Percentiles rank a stretch among this genome's conserved stretches.
Evolutionary conservation across 2,888 invertebrate species (phyloP).

Genomic region (Panorpa germanica): DNA sequence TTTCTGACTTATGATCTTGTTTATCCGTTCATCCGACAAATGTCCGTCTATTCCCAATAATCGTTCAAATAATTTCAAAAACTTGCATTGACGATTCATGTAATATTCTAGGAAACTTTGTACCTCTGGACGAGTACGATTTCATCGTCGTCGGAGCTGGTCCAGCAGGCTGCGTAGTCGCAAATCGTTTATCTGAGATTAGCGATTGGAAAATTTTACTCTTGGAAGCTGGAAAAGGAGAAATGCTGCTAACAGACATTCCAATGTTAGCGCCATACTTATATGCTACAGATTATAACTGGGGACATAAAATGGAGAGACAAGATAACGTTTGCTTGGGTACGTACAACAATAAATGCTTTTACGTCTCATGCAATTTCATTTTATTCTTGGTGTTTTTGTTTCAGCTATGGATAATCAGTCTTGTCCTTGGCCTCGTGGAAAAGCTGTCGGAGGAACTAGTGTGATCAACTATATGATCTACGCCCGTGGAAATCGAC

Average conservation of each 20-base stretch:
- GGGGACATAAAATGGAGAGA: conserved; percentile 37
- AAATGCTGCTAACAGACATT: conserved; percentile 30
- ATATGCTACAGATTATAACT: conserved; percentile 35
- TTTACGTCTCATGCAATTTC: background rate
- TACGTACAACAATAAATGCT: conserved; percentile 10
- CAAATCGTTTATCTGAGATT: conserved; percentile 46
- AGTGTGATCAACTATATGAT: conserved; percentile 16
- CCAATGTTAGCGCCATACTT: conserved; percentile 30
- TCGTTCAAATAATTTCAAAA: too few relatives aligned
- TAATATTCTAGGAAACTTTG: conserved; percentile 18
- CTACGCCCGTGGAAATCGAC: conserved; percentile 16
- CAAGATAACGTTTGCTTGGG: conserved; percentile 31
- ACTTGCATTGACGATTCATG: too few relatives aligned
- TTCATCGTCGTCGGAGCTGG: conserved; percentile 52
- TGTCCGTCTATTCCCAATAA: too few relatives aligned
- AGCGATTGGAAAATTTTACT: conserved; percentile 31
- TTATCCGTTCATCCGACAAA: too few relatives aligned
- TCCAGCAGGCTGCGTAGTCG: conserved; percentile 48
- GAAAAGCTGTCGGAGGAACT: conserved; percentile 13
- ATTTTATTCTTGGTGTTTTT: background rate
- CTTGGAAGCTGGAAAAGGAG: conserved; percentile 24
- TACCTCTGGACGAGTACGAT: conserved; percentile 33
- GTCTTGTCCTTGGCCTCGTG: conserved; percentile 23
- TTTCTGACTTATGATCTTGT: too few relatives aligned
- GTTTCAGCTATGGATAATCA: conserved; percentile 22